Conservation (phyloP, 2,797 vertebrate genomes). For the Iguana delicatissima region DNA sequence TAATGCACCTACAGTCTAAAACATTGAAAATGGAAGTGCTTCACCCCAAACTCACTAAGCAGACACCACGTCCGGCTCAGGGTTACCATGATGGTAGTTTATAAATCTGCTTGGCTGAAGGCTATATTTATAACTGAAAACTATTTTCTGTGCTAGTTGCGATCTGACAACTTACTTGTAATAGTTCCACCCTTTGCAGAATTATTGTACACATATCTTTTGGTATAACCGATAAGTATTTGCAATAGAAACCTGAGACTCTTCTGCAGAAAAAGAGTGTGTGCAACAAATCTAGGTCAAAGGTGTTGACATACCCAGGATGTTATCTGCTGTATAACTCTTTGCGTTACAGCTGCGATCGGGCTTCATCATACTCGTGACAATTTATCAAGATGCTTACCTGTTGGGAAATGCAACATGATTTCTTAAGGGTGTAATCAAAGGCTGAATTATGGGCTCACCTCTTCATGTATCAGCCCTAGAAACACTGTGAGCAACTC, state of each 20-base stretch:
- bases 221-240: slow-evolving; percentile 60
- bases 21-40: not conserved
- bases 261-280: slow-evolving; percentile 57
- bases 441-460: slow-evolving; percentile 75
- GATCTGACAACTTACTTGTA: slow-evolving; percentile 41
- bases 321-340: slow-evolving; percentile 70
- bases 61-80: not conserved
- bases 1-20: not conserved
- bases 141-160: slow-evolving; percentile 32
- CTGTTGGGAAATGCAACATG: slow-evolving; percentile 80
- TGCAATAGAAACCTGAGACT: slow-evolving; percentile 49
- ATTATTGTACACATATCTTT: slow-evolving; percentile 52
- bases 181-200: slow-evolving; percentile 35
- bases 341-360: slow-evolving; percentile 70
- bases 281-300: slow-evolving; percentile 47
- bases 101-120: slow-evolving; percentile 26
- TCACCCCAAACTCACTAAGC: not conserved
- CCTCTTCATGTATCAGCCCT: slow-evolving; percentile 68
- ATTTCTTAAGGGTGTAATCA: slow-evolving; percentile 83
- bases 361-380: slow-evolving; percentile 75
- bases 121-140: not conserved
- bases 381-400: slow-evolving; percentile 79
- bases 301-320: slow-evolving; percentile 72
- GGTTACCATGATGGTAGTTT: not conserved
- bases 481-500: slow-evolving; percentile 73